Evolutionary conservation across 1,140 invertebrate genomes (phyloP).

Genomic region (Drosophila sechellia): DNA sequence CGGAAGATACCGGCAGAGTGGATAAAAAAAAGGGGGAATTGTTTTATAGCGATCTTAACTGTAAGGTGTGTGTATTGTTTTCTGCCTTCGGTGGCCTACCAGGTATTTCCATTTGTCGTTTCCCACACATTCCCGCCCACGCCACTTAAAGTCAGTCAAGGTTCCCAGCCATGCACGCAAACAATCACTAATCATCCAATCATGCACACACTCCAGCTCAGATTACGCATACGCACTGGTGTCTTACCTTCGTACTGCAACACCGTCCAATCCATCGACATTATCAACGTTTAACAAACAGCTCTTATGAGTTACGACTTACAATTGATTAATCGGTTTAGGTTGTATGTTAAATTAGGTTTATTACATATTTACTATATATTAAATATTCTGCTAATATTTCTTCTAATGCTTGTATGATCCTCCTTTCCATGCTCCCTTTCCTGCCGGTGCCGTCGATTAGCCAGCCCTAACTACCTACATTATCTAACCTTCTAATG

Average conservation of each 20-base stretch:
- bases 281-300: constrained; percentile 64
- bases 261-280: constrained; percentile 17
- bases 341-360: constrained; percentile 35
- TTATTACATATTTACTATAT: constrained; percentile 45
- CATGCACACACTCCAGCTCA: constrained; percentile 15
- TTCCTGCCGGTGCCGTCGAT: constrained; percentile 20
- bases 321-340: constrained; percentile 53
- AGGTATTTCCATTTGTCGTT: constrained; percentile 54
- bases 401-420: constrained; percentile 66
- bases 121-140: constrained; percentile 32
- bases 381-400: constrained; percentile 62
- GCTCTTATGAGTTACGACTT: constrained; percentile 62
- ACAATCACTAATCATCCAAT: neutral
- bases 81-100: constrained; percentile 57
- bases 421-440: constrained; percentile 22
- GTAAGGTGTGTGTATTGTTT: constrained; percentile 12
- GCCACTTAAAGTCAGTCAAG: constrained; percentile 62
- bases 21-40: constrained; percentile 17
- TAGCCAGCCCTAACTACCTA: constrained; percentile 59
- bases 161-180: constrained; percentile 26
- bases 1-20: constrained; percentile 19
- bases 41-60: constrained; percentile 18
- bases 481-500: constrained; percentile 55
- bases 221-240: constrained; percentile 58
- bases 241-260: constrained; percentile 19